phyloP scores from a whole-genome alignment of 2,113 vertebrate genomes.

The Peucedramus taeniatus region DNA sequence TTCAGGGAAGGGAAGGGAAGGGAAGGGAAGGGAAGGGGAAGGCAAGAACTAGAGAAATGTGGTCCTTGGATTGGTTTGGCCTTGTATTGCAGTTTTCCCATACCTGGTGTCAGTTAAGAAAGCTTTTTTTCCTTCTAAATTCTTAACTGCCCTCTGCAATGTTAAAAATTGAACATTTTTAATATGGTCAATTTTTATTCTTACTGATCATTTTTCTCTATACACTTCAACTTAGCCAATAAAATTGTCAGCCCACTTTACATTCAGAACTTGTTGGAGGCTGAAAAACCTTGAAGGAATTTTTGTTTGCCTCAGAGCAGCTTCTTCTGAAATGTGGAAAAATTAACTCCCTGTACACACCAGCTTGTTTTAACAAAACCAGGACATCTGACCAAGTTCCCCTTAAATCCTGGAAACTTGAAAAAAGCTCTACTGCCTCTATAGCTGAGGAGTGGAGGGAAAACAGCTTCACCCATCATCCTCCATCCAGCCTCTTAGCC shows the following conservation, averaged over 20 bases:
- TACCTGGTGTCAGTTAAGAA: not conserved
- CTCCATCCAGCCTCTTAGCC: not conserved
- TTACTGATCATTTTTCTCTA: not conserved
- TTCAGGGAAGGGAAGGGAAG: not conserved
- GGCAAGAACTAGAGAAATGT: not conserved
- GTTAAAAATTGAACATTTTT: not conserved
- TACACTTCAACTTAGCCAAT: not conserved
- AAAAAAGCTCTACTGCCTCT: not conserved
- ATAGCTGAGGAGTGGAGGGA: not conserved
- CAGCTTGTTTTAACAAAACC: not conserved
- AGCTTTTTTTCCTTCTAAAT: not conserved
- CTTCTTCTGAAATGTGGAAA: not conserved
- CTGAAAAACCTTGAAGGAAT: not conserved
- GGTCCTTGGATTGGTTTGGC: not conserved
- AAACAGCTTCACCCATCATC: not conserved
- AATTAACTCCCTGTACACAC: not conserved
- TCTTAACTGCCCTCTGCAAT: not conserved
- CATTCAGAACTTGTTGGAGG: not conserved
- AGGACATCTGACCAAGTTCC: not conserved
- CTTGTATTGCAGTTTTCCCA: not conserved
- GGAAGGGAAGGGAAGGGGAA: not conserved
- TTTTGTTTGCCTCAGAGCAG: not conserved
- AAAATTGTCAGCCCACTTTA: not conserved
- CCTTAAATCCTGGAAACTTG: not conserved
- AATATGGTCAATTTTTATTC: not conserved